phyloP scores from a whole-genome alignment of 2,797 vertebrate species.

The Lophotriccus pileatus region DNA sequence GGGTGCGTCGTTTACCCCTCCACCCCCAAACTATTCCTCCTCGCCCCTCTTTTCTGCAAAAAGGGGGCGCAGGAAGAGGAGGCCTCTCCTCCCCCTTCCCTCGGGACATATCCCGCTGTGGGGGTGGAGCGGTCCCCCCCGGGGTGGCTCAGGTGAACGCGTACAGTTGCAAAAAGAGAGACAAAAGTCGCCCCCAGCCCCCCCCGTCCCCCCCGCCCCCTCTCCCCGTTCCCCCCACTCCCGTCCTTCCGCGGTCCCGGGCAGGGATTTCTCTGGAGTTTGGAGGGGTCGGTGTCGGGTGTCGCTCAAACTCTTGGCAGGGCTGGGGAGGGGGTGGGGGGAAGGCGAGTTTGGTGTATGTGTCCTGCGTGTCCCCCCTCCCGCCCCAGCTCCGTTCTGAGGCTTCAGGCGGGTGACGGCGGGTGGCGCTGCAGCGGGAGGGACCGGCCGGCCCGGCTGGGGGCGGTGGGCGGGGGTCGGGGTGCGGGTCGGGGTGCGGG shows the following conservation, averaged over 20 bases:
- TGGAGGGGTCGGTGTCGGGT: slow-evolving; percentile 39
- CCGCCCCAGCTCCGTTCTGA: neutral
- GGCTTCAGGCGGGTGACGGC: neutral
- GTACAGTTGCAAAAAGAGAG: neutral
- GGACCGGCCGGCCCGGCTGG: neutral
- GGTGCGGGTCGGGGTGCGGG: neutral
- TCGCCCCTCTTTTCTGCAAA: neutral
- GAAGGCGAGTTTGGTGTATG: neutral
- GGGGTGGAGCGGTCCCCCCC: neutral
- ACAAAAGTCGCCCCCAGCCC: neutral
- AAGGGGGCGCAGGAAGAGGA: neutral
- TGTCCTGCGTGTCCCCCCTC: neutral
- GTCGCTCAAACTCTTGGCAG: slow-evolving; percentile 28
- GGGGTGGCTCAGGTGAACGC: neutral
- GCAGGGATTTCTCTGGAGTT: slow-evolving; percentile 1
- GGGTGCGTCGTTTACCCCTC: neutral
- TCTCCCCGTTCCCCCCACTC: no score
- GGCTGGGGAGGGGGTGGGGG: neutral
- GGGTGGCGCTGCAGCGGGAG: neutral
- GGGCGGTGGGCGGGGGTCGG: neutral
- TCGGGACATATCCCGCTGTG: neutral
- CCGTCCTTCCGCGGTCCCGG: neutral
- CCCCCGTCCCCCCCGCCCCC: no score
- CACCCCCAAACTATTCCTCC: no score
- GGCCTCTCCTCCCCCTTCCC: neutral